Conservation (phyloP, 2,888 invertebrate species). For the Germaria angustata region DNA sequence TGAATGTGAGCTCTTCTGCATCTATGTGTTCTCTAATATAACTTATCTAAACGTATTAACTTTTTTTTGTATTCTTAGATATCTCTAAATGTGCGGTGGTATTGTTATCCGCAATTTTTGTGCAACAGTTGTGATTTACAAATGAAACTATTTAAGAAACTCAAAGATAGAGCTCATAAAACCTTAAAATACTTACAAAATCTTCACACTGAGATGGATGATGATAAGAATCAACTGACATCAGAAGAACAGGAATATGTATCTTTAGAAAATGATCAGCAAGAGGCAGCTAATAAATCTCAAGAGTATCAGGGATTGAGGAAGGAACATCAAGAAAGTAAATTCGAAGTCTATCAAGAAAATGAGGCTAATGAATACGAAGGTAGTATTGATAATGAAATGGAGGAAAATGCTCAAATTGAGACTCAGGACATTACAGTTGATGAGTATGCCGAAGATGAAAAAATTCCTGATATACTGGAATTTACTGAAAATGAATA, state of each 20-base stretch:
- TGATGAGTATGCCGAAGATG: neutral
- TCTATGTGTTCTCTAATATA: neutral
- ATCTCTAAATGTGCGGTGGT: conserved; percentile 44
- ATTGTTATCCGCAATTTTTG: conserved; percentile 69
- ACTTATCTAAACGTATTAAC: neutral
- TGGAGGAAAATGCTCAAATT: neutral
- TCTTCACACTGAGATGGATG: neutral
- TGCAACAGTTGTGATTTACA: conserved; percentile 74
- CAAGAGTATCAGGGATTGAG: neutral
- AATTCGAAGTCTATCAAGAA: neutral
- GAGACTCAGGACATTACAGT: neutral
- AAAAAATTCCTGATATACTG: neutral
- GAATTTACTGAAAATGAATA: neutral
- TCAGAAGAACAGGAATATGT: neutral
- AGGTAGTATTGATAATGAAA: neutral
- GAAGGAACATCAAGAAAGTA: neutral
- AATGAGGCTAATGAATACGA: neutral
- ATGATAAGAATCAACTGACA: neutral
- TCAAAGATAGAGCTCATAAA: conserved; percentile 70
- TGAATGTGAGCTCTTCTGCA: conserved; percentile 57
- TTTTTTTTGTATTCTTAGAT: conserved; percentile 44
- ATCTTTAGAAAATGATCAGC: neutral
- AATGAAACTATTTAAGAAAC: conserved; percentile 73
- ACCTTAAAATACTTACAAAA: conserved; percentile 53
- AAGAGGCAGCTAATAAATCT: neutral